Evolutionary conservation across 2,888 invertebrate genomes (phyloP).

Genomic region (Orthosia gothica): DNA sequence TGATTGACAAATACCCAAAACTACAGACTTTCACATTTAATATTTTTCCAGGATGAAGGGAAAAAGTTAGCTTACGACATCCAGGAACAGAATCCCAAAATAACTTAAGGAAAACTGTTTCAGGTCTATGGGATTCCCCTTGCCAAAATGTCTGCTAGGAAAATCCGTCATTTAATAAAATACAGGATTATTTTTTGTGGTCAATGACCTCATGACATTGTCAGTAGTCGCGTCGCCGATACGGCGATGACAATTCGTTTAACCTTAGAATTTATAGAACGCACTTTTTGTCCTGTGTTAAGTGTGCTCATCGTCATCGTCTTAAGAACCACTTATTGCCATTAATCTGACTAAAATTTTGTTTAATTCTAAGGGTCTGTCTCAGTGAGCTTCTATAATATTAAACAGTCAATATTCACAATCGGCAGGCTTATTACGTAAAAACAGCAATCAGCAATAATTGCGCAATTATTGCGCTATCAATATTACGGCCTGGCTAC

Average conservation of each 20-base stretch:
- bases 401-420: too few relatives aligned
- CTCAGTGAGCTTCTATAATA: too few relatives aligned
- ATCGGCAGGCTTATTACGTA: too few relatives aligned
- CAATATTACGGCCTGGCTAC: too few relatives aligned
- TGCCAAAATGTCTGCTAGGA: neutral
- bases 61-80: neutral
- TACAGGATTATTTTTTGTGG: slow-evolving; percentile 5
- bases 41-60: too few relatives aligned
- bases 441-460: too few relatives aligned
- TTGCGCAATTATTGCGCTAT: too few relatives aligned
- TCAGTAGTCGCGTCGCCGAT: neutral
- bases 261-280: slow-evolving; percentile 7
- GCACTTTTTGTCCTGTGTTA: neutral
- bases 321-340: neutral
- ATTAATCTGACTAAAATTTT: too few relatives aligned
- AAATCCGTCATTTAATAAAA: neutral
- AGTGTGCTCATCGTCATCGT: neutral
- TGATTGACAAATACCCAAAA: too few relatives aligned
- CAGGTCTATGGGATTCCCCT: neutral
- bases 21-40: too few relatives aligned
- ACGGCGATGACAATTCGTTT: slow-evolving; percentile 7
- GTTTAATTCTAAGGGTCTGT: too few relatives aligned
- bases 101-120: neutral
- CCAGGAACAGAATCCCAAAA: neutral
- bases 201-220: slow-evolving; percentile 22